Percentiles rank a stretch among this genome's conserved stretches.
Evolutionary conservation across 2,797 vertebrate genomes (phyloP).

Genomic region (Selene dorsalis): DNA sequence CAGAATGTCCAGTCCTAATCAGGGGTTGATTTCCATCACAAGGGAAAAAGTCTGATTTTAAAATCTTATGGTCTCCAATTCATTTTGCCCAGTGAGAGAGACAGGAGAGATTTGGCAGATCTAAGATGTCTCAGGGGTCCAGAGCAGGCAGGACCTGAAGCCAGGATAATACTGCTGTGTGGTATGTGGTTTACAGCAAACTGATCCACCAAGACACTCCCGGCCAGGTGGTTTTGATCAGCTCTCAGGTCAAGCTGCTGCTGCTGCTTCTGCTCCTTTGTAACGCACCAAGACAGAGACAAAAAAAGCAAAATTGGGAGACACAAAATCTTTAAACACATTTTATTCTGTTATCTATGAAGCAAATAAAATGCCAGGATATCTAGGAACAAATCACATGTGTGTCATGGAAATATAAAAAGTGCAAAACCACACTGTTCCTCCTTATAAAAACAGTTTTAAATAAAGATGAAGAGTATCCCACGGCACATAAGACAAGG

Average conservation of each 20-base stretch:
- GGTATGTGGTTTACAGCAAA: constrained; percentile 28
- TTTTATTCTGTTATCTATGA: constrained; percentile 85
- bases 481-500: constrained; percentile 79
- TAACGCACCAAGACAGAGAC: background rate
- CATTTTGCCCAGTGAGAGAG: background rate
- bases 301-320: background rate
- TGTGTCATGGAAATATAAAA: constrained; percentile 84
- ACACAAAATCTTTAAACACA: constrained; percentile 69
- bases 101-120: background rate
- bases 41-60: constrained; percentile 2
- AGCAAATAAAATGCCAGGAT: constrained; percentile 83
- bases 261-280: background rate
- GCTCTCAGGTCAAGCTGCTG: constrained; percentile 19
- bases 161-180: background rate
- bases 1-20: constrained; percentile 3
- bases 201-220: constrained; percentile 11
- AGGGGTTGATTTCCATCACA: constrained; percentile 26
- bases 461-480: constrained; percentile 84
- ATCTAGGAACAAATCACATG: constrained; percentile 80
- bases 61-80: constrained; percentile 22
- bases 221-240: constrained; percentile 53
- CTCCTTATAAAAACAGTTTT: constrained; percentile 82
- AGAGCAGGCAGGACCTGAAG: background rate
- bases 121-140: background rate
- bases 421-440: constrained; percentile 86